phyloP scores from a whole-genome alignment of 1,140 invertebrate species.

The Sarcophaga peregrina region DNA sequence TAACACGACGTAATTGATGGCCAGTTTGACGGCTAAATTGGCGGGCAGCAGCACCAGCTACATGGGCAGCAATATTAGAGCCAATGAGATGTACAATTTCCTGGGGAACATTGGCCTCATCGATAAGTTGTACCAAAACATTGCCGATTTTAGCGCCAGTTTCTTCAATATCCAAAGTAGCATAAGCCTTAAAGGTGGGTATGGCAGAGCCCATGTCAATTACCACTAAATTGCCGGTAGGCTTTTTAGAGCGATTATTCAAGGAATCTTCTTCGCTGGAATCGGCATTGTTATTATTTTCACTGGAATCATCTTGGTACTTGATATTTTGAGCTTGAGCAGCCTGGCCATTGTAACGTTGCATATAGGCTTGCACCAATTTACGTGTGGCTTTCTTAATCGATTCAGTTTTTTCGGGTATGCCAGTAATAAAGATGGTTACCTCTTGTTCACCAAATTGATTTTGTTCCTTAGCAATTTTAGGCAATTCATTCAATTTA shows the following conservation, averaged over 20 bases:
- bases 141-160: conserved; percentile 48
- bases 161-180: conserved; percentile 57
- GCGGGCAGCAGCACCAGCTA: conserved; percentile 68
- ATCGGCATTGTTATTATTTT: conserved; percentile 49
- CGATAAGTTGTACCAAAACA: conserved; percentile 36
- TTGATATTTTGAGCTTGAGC: conserved; percentile 46
- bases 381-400: conserved; percentile 55
- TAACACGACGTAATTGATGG: conserved; percentile 68
- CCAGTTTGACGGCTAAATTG: conserved; percentile 69
- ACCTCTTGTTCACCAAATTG: conserved; percentile 61
- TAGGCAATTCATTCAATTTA: conserved; percentile 59
- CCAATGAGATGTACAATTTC: conserved; percentile 48
- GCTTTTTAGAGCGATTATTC: neutral
- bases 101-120: conserved; percentile 41
- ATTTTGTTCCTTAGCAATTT: conserved; percentile 49
- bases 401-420: conserved; percentile 52
- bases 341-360: conserved; percentile 53
- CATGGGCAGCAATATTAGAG: conserved; percentile 59
- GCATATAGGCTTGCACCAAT: conserved; percentile 56
- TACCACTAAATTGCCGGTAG: conserved; percentile 53
- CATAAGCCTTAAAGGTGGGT: conserved; percentile 43
- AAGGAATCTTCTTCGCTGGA: conserved; percentile 21
- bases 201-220: conserved; percentile 45
- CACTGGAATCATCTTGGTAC: conserved; percentile 41
- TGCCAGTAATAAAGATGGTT: conserved; percentile 60